Conservation (phyloP, 2,113 vertebrate species). For the Nibea coibor region DNA sequence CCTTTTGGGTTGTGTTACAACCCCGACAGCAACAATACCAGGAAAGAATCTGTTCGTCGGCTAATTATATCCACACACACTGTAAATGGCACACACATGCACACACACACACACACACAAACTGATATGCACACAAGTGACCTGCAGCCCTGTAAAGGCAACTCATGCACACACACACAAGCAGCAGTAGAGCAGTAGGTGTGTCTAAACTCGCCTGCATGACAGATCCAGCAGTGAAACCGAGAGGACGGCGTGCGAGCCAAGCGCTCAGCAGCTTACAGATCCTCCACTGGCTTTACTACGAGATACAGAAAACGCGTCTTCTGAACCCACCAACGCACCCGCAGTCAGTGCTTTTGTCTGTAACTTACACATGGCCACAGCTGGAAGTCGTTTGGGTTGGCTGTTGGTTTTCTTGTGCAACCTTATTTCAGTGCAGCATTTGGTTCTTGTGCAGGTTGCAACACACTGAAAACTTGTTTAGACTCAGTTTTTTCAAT, state of each 20-base stretch:
- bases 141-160: not conserved
- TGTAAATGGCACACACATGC: constrained; percentile 21
- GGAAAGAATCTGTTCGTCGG: constrained; percentile 67
- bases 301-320: constrained; percentile 33
- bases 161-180: not conserved
- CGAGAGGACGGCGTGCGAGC: constrained; percentile 31
- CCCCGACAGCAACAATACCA: constrained; percentile 70
- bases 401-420: constrained; percentile 10
- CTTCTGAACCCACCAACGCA: not conserved
- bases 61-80: constrained; percentile 67
- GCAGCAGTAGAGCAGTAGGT: constrained; percentile 27
- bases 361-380: not conserved
- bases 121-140: constrained; percentile 3
- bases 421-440: constrained; percentile 15
- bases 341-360: not conserved
- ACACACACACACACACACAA: not conserved
- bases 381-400: not conserved
- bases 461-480: not conserved
- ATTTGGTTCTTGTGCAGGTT: not conserved
- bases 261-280: constrained; percentile 51
- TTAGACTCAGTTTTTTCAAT: not conserved
- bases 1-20: constrained; percentile 68
- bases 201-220: constrained; percentile 40
- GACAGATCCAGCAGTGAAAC: constrained; percentile 47
- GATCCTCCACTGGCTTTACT: constrained; percentile 36